Evolutionary conservation across 2,888 invertebrate species (phyloP), one percentile per base, ranked within the genome.

Genomic region (Brachyptera risi): DNA sequence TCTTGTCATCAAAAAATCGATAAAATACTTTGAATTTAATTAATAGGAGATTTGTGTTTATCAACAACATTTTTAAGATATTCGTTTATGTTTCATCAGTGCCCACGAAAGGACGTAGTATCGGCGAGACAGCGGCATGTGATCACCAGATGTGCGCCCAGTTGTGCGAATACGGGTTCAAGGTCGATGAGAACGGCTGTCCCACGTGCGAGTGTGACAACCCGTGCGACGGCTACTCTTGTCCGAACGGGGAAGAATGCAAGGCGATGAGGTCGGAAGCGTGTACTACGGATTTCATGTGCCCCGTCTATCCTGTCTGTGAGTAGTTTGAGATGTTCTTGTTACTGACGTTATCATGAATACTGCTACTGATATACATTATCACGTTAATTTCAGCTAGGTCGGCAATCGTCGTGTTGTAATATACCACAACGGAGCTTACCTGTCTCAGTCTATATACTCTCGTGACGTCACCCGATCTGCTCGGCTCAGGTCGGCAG

Each of bases 191-290:
- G 5, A 80, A 83, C 56, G 91, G 90, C 0, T 92, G 92, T 69
- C 86, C 88, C 0, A 90, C 87, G 0, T 92, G 92, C 71, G 90
- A 91, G 73, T 92, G 92, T 71, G 88, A 90, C 56, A 86, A 92
- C 71, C 91, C 92, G 0, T 92, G 92, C 69, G 87, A 88, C 62
- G 88, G 89, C 35, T 66, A 47, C 56, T 49, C 31, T 21, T 63
- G 62, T 21, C 35, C 51, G 2, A 71, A 67, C 26, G 87, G 84
- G 13, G 86, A 90, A 62, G 87, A 88, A 70, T 92, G 92, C 70
- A 83, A 86, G 60, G 79, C 84, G 67, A 82, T 86, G n/a, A 84
- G 83, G 62, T 87, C 88, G 70, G 80, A 83, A 5, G 59, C 63
- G 2, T 71, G 37, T 54, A 11, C 17, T 21, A 54, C 67, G 70